Percentiles rank a stretch among this genome's conserved stretches.
Conservation (phyloP, 2,113 vertebrate species). For the Tachysurus fulvidraco region DNA sequence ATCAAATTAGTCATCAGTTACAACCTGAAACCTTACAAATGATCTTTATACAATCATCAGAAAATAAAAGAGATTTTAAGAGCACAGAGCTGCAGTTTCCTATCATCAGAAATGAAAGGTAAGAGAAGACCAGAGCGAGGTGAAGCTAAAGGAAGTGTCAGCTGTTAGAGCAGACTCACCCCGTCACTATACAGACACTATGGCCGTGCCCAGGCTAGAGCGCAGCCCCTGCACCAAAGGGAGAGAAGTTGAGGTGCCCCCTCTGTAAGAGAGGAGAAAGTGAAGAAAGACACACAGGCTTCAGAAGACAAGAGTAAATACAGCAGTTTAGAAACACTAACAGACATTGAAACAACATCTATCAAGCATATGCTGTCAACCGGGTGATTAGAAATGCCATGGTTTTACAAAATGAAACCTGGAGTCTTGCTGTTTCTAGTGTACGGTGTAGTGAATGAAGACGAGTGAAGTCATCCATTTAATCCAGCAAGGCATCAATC, state of each 20-base stretch:
- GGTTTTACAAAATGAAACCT: neutral
- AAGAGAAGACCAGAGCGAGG: slow-evolving; percentile 35
- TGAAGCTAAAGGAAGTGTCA: slow-evolving; percentile 30
- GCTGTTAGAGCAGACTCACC: slow-evolving; percentile 69
- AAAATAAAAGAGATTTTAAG: neutral
- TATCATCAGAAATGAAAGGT: slow-evolving; percentile 42
- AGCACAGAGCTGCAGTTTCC: slow-evolving; percentile 64
- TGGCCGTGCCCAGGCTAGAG: slow-evolving; percentile 63
- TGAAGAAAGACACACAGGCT: slow-evolving; percentile 45
- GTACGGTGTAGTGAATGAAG: neutral
- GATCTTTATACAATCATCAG: neutral
- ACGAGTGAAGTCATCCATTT: neutral
- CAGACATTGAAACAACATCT: neutral
- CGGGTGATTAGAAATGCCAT: neutral
- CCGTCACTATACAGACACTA: slow-evolving; percentile 62
- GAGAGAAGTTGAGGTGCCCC: slow-evolving; percentile 80
- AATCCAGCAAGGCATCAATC: neutral
- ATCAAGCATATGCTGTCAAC: neutral
- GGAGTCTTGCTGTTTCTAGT: neutral
- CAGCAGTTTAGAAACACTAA: neutral
- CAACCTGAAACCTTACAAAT: neutral
- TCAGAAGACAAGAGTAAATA: slow-evolving; percentile 16
- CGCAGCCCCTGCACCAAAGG: slow-evolving; percentile 77
- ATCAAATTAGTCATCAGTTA: neutral
- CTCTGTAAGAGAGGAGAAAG: slow-evolving; percentile 72